Evolutionary conservation across 2,888 invertebrate genomes (phyloP).

Genomic region (Heliconius hortense): DNA sequence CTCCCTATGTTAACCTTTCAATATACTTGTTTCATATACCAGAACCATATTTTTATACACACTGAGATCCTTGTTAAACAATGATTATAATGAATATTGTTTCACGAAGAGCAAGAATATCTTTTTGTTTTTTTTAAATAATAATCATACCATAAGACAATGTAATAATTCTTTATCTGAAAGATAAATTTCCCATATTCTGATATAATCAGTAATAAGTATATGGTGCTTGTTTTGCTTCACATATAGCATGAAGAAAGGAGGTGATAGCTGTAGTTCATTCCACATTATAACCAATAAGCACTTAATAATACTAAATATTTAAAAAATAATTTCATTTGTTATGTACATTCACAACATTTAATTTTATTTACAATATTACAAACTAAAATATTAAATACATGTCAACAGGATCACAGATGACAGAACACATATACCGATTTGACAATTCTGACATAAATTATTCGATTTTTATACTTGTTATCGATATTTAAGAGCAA

Average conservation of each 20-base stretch:
- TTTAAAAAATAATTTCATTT: slow-evolving; percentile 1
- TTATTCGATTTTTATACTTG: neutral
- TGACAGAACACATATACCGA: too few species aligned
- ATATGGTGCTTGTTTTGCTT: slow-evolving; percentile 25
- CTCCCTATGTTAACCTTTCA: too few species aligned
- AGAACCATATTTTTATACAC: neutral
- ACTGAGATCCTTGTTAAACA: neutral
- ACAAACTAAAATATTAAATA: neutral
- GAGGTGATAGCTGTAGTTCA: slow-evolving; percentile 32
- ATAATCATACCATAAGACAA: slow-evolving; percentile 53
- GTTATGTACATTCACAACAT: neutral
- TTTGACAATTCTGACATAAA: neutral
- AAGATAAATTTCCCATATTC: slow-evolving; percentile 51
- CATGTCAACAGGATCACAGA: too few species aligned
- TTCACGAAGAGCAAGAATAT: neutral
- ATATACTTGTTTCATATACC: neutral
- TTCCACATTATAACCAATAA: slow-evolving; percentile 37
- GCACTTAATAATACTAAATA: neutral
- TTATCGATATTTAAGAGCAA: neutral
- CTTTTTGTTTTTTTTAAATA: neutral
- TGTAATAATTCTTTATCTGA: slow-evolving; percentile 51
- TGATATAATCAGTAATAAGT: slow-evolving; percentile 39
- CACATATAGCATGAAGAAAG: slow-evolving; percentile 24
- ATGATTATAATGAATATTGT: neutral
- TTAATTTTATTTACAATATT: neutral